phyloP scores from a whole-genome alignment of 2,888 invertebrate species.

The Beris chalybata region DNA sequence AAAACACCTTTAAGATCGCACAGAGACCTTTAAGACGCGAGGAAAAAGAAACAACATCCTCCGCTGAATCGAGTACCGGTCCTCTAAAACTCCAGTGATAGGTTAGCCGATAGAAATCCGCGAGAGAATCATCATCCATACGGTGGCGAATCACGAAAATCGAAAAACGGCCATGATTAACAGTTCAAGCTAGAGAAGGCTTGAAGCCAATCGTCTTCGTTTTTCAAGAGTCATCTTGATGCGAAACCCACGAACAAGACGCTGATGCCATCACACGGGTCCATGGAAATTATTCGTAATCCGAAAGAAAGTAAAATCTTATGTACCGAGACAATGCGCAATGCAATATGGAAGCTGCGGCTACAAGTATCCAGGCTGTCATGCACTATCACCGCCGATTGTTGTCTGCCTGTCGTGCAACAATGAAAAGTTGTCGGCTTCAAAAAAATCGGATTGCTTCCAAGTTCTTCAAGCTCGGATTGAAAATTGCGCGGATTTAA shows the following conservation, averaged over 20 bases:
- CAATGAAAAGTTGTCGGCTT: no score
- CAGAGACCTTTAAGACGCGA: no score
- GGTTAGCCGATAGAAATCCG: not conserved
- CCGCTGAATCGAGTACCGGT: not conserved
- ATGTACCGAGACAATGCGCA: not conserved
- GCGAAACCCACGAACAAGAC: not conserved
- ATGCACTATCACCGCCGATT: not conserved
- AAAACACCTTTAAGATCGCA: no score
- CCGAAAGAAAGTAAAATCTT: conserved; percentile 10
- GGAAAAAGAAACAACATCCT: no score
- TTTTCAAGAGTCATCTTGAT: not conserved
- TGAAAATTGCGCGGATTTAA: no score
- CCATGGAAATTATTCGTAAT: not conserved
- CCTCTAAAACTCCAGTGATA: not conserved
- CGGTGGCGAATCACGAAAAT: conserved; percentile 1
- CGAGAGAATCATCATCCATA: not conserved
- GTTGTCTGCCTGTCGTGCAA: no score
- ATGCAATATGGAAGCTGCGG: not conserved
- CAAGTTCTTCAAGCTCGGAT: no score
- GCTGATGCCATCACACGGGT: no score
- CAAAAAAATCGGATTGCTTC: no score
- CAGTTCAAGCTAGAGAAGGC: not conserved
- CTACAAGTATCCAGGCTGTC: not conserved
- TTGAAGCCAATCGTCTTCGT: not conserved
- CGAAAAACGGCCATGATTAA: conserved; percentile 5